phyloP scores from a whole-genome alignment of 2,888 invertebrate genomes.

The Alloscopus bannaensis region DNA sequence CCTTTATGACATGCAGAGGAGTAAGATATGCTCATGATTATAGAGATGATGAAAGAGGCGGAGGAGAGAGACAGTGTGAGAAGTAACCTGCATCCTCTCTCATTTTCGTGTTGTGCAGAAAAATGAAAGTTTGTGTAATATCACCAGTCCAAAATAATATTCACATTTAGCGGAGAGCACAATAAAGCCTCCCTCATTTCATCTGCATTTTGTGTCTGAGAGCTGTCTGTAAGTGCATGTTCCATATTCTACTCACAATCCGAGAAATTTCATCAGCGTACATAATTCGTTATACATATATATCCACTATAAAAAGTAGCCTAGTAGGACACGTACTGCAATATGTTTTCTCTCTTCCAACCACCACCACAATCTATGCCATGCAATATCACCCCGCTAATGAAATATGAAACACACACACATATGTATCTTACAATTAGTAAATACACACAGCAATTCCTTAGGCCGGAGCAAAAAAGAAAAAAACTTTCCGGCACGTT shows the following conservation, averaged over 20 bases:
- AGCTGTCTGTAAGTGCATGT: neutral
- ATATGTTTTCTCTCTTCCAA: neutral
- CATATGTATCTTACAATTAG: too few species aligned
- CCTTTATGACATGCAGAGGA: slow-evolving; percentile 38
- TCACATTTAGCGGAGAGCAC: neutral
- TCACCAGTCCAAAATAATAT: slow-evolving; percentile 3
- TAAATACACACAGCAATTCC: neutral
- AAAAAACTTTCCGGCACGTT: neutral
- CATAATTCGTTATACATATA: too few species aligned
- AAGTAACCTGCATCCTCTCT: slow-evolving; percentile 3
- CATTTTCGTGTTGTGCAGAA: neutral
- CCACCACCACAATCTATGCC: neutral
- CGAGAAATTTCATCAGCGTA: neutral
- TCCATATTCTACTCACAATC: neutral
- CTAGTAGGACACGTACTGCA: too few species aligned
- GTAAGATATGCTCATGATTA: slow-evolving; percentile 45
- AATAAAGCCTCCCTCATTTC: neutral
- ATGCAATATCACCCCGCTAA: slow-evolving; percentile 23
- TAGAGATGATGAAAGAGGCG: slow-evolving; percentile 4
- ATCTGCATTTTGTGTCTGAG: neutral
- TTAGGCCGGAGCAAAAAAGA: neutral
- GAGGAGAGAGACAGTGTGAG: slow-evolving; percentile 22
- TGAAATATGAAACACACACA: slow-evolving; percentile 51
- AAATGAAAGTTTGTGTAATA: slow-evolving; percentile 11
- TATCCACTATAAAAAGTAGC: too few species aligned